Percentiles rank a stretch among this genome's conserved stretches.
Conservation (phyloP, 2,113 vertebrate species). For the Archocentrus centrarchus region DNA sequence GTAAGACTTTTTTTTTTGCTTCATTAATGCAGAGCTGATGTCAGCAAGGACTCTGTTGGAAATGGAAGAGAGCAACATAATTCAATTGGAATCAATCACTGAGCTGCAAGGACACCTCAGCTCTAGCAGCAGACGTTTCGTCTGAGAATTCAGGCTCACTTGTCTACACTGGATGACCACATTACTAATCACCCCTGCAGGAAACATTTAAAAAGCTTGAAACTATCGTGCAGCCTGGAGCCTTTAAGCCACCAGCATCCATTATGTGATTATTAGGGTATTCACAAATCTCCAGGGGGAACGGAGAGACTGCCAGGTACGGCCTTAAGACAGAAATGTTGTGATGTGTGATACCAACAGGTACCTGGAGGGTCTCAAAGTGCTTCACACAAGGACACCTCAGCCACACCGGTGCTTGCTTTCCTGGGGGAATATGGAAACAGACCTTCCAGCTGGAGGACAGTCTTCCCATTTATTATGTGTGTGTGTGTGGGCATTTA, state of each 20-base stretch:
- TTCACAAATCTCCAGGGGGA: constrained; percentile 44
- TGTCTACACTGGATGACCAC: constrained; percentile 36
- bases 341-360: constrained; percentile 20
- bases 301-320: constrained; percentile 14
- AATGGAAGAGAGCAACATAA: background rate
- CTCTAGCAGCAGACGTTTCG: constrained; percentile 33
- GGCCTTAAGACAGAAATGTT: constrained; percentile 15
- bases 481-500: background rate
- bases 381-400: background rate
- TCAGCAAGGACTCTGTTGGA: background rate
- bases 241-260: constrained; percentile 33
- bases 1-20: background rate
- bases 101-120: constrained; percentile 26
- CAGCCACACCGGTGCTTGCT: background rate
- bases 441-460: constrained; percentile 8
- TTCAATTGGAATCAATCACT: constrained; percentile 22
- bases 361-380: constrained; percentile 19
- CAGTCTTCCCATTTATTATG: background rate
- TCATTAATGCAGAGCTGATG: constrained; percentile 16
- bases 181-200: constrained; percentile 56
- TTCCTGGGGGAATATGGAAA: background rate
- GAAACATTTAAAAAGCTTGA: constrained; percentile 38
- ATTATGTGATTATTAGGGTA: constrained; percentile 56
- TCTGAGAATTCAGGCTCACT: constrained; percentile 43
- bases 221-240: constrained; percentile 41